phyloP scores from a whole-genome alignment of 1,140 invertebrate genomes.

The Pseudomyrmex cubaensis region DNA sequence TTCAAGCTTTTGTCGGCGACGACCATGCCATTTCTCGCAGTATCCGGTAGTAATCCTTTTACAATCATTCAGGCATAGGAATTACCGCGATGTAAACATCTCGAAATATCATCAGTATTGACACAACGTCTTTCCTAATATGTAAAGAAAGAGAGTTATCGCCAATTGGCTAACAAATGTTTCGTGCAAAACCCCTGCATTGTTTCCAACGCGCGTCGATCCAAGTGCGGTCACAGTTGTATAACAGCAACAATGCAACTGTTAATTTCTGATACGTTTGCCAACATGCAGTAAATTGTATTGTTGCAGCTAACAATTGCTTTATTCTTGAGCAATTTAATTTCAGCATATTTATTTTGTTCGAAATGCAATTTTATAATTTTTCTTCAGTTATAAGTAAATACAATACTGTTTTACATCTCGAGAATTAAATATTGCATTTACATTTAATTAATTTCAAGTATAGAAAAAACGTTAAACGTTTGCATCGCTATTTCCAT shows the following conservation, averaged over 20 bases:
- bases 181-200: conserved; percentile 53
- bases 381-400: neutral
- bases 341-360: too few species aligned
- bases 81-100: too few species aligned
- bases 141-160: too few species aligned
- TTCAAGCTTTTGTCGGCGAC: too few species aligned
- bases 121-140: too few species aligned
- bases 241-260: conserved; percentile 33
- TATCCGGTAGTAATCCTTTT: too few species aligned
- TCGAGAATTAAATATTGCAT: neutral
- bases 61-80: too few species aligned
- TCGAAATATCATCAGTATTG: too few species aligned
- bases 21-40: too few species aligned
- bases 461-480: neutral
- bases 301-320: neutral
- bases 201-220: conserved; percentile 44
- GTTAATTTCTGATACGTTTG: conserved; percentile 64
- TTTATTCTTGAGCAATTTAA: neutral
- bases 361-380: neutral
- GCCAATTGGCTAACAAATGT: conserved; percentile 31
- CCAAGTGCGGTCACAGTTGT: conserved; percentile 9
- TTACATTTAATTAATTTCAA: conserved; percentile 17
- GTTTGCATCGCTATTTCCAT: conserved; percentile 5
- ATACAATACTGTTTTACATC: neutral
- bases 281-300: conserved; percentile 55